Conservation (phyloP, 2,113 vertebrate genomes). For the Callochromis pleurospilus region DNA sequence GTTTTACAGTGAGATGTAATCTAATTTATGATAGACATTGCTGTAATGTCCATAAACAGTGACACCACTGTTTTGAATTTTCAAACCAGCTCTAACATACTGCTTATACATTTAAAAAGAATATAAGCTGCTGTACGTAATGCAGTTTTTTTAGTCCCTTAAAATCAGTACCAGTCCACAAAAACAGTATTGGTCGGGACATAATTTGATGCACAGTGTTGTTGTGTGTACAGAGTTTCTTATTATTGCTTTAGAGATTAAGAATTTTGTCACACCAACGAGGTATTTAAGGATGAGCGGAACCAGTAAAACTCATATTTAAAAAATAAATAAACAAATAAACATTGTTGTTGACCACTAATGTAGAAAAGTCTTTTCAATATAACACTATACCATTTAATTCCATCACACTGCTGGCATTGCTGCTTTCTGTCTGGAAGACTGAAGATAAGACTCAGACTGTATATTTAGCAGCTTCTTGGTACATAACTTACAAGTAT, state of each 20-base stretch:
- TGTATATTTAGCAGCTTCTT: background rate
- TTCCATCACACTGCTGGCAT: background rate
- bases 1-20: background rate
- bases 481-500: background rate
- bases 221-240: background rate
- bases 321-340: background rate
- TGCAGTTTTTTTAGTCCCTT: background rate
- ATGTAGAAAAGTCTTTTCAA: background rate
- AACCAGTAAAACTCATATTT: background rate
- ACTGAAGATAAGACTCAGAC: background rate
- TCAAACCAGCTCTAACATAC: background rate
- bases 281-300: accelerated
- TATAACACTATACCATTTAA: background rate
- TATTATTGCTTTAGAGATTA: background rate
- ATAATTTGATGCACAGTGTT: background rate
- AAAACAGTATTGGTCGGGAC: background rate
- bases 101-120: background rate
- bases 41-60: background rate
- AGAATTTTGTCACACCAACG: background rate
- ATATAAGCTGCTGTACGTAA: background rate
- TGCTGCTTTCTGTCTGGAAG: background rate
- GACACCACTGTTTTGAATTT: background rate
- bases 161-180: background rate
- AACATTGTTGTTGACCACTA: background rate
- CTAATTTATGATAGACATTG: background rate